These are phyloP conservation scores for Pseudomyrmex gracilis DNA, from an alignment of 1,140 invertebrate genomes.

Conservation along the genomic window DNA sequence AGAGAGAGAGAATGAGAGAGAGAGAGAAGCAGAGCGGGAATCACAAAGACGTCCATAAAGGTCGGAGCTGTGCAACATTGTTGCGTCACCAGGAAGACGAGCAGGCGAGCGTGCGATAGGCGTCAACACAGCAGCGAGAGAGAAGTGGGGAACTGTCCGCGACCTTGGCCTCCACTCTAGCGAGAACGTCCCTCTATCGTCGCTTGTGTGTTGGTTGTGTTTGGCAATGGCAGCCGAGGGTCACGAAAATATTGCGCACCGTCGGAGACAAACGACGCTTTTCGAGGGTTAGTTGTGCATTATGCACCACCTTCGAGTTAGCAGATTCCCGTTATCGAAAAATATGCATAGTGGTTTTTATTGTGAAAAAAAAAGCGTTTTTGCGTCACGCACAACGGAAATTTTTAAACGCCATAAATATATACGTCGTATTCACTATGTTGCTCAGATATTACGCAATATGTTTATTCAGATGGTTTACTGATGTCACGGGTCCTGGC, in stretches of 20 bases:
- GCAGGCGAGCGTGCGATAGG: conserved; percentile 25
- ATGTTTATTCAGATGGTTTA: too few relatives aligned
- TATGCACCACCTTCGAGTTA: conserved; percentile 37
- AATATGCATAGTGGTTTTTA: not conserved
- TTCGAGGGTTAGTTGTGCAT: conserved; percentile 22
- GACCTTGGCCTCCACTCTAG: conserved; percentile 76
- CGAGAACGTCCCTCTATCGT: conserved; percentile 59
- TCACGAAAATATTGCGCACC: conserved; percentile 76
- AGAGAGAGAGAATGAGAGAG: too few relatives aligned
- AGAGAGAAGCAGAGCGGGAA: not conserved
- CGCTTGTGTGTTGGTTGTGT: conserved; percentile 77
- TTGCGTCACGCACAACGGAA: too few relatives aligned
- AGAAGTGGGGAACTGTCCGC: conserved; percentile 66
- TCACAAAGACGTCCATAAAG: conserved; percentile 30
- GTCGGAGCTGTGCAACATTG: conserved; percentile 47
- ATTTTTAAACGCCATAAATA: too few relatives aligned
- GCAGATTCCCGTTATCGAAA: not conserved
- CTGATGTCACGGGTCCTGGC: not conserved
- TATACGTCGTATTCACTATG: too few relatives aligned
- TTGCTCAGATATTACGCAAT: too few relatives aligned
- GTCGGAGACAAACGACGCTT: conserved; percentile 2
- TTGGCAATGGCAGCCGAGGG: conserved; percentile 79
- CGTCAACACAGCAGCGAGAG: conserved; percentile 22
- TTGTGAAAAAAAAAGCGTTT: too few relatives aligned
- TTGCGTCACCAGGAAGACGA: conserved; percentile 63